Percentiles rank a stretch among this genome's conserved stretches.
These are phyloP conservation scores for Ammospiza maritima DNA, from an alignment of 2,797 vertebrate species.

Conservation along the genomic window DNA sequence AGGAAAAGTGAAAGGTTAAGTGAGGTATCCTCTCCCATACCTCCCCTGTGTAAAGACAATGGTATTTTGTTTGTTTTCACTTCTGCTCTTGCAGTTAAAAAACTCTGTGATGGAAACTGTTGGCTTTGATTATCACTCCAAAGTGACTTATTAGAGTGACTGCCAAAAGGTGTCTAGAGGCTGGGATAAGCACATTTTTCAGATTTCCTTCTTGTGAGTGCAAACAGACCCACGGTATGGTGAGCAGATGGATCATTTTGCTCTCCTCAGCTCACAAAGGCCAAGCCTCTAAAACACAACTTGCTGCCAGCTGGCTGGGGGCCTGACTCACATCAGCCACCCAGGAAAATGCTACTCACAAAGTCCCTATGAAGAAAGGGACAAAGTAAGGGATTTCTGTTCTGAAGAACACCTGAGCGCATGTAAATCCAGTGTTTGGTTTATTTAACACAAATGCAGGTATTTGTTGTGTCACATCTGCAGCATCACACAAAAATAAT, in stretches of 20 bases:
- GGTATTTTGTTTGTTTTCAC: not conserved
- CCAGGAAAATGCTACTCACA: not conserved
- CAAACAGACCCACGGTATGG: conserved; percentile 32
- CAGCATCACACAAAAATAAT: not conserved
- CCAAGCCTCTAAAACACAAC: not conserved
- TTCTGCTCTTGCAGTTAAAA: not conserved
- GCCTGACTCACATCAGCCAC: conserved; percentile 15
- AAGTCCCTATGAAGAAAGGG: not conserved
- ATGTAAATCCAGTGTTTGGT: not conserved
- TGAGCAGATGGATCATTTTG: conserved; percentile 60
- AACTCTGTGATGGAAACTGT: conserved; percentile 20
- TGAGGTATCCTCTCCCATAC: not conserved
- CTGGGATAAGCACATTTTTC: conserved; percentile 38
- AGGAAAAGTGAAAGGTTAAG: not conserved
- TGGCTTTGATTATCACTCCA: conserved; percentile 15
- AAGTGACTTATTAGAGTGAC: conserved; percentile 34
- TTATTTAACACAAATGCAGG: not conserved
- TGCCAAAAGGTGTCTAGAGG: conserved; percentile 48
- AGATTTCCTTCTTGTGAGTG: conserved; percentile 23
- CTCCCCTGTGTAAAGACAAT: not conserved
- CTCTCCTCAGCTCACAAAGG: conserved; percentile 22
- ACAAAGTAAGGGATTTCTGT: not conserved
- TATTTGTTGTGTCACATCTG: not conserved
- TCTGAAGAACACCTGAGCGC: not conserved
- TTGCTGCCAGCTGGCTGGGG: conserved; percentile 4